phyloP scores from a whole-genome alignment of 2,888 invertebrate species.

The Sinotaia quadrata region DNA sequence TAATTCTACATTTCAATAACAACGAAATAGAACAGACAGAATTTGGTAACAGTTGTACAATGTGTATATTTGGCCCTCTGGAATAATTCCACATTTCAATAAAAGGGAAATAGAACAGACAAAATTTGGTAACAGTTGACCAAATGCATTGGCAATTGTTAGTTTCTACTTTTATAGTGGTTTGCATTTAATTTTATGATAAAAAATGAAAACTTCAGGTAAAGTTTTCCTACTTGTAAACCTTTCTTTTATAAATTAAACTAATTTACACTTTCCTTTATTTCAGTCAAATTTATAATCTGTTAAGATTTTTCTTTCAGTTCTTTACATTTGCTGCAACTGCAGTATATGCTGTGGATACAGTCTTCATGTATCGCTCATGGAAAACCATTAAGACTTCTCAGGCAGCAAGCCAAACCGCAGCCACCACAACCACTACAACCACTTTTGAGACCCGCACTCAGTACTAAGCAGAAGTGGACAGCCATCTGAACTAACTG shows the following conservation, averaged over 20 bases:
- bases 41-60: no score
- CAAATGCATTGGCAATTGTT: no score
- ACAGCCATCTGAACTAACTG: no score
- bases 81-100: no score
- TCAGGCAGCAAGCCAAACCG: conserved; percentile 14
- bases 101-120: no score
- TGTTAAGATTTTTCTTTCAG: conserved; percentile 45
- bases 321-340: conserved; percentile 65
- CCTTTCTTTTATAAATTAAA: neutral
- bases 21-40: no score
- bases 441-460: conserved; percentile 55
- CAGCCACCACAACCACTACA: conserved; percentile 56
- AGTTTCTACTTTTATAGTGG: no score
- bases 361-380: conserved; percentile 64
- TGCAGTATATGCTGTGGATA: conserved; percentile 61
- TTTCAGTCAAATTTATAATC: neutral
- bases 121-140: no score
- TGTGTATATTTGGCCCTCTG: no score
- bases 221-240: neutral
- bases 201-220: neutral
- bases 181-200: no score
- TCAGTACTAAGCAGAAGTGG: conserved; percentile 48
- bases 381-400: conserved; percentile 52
- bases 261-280: neutral
- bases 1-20: no score